Conservation (phyloP, 1,140 invertebrate genomes). For the Bombus superbus region DNA sequence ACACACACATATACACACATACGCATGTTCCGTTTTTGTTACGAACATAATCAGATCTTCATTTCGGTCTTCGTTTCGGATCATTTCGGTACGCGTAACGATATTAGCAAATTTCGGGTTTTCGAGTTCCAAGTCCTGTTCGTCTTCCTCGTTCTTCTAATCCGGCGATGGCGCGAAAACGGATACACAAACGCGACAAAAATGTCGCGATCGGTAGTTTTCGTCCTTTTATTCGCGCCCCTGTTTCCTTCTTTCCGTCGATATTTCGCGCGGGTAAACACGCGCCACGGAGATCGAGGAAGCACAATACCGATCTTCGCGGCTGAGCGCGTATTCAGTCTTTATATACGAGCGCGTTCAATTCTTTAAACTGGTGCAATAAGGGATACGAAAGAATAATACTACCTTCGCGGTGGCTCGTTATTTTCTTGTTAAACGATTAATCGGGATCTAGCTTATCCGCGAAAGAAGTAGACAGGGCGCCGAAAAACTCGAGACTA, state of each 20-base stretch:
- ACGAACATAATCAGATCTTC: not conserved
- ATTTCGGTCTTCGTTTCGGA: not conserved
- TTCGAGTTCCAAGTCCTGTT: not conserved
- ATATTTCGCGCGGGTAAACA: not conserved
- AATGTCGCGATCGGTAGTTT: not conserved
- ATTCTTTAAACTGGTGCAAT: constrained; percentile 48
- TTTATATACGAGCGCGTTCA: not conserved
- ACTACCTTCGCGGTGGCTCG: not conserved
- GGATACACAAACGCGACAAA: not conserved
- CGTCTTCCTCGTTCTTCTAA: not conserved
- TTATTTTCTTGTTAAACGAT: constrained; percentile 25
- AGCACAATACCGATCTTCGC: not conserved
- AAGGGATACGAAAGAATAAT: not conserved
- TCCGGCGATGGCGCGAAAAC: no score
- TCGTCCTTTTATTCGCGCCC: not conserved
- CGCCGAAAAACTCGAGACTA: not conserved
- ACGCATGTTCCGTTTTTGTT: not conserved
- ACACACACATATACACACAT: no score
- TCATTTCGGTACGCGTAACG: not conserved
- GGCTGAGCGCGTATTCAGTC: not conserved
- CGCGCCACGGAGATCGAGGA: not conserved
- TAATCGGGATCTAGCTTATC: not conserved
- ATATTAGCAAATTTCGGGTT: not conserved
- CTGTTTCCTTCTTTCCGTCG: not conserved
- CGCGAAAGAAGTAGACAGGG: not conserved